Conservation (phyloP, 2,113 vertebrate species). For the Oophaga pumilio region DNA sequence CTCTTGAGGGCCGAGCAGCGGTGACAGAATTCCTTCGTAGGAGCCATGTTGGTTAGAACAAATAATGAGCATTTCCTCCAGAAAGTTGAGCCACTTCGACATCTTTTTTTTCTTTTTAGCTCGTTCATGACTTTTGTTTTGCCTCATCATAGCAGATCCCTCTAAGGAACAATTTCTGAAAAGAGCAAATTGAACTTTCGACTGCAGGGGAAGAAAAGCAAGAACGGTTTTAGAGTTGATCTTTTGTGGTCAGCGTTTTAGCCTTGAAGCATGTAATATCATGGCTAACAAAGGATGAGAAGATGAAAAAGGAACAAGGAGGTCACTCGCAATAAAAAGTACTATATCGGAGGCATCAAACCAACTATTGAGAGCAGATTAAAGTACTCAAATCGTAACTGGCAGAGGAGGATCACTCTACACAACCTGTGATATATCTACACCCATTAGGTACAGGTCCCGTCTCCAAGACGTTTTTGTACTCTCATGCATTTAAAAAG, state of each 20-base stretch:
- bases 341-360: background rate
- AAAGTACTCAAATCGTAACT: no score
- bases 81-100: background rate
- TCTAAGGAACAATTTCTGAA: background rate
- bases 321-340: background rate
- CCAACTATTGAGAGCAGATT: background rate
- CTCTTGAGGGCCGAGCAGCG: background rate
- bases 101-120: background rate
- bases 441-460: no score
- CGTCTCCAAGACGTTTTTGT: no score
- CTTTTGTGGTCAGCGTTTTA: background rate
- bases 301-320: background rate
- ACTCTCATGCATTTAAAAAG: no score
- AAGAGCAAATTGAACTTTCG: slow-evolving; percentile 1
- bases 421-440: no score
- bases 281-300: no score
- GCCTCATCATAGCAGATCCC: background rate
- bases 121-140: background rate
- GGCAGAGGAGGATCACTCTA: no score
- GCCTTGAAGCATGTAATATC: background rate
- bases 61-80: background rate
- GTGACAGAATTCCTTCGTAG: background rate
- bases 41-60: background rate
- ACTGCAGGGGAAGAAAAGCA: background rate
- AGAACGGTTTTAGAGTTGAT: background rate